Base-by-base conservation (phyloP, 2,888 invertebrate genomes). In the Taphrorychus bicolor region DNA sequence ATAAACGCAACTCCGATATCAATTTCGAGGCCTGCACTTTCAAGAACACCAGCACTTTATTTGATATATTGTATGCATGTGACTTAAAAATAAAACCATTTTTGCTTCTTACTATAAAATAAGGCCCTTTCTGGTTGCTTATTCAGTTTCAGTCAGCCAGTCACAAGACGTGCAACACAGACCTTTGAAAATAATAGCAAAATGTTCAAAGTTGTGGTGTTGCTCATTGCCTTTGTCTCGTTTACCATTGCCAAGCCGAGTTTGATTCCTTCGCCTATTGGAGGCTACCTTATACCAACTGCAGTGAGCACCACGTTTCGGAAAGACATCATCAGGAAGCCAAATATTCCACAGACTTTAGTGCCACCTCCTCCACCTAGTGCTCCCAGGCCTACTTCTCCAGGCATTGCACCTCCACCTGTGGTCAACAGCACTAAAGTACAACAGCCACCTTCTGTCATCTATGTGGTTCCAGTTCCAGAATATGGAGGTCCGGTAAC, bases 191-290 rank as follows among this genome's bases (percentile, higher is more conserved):
- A 2, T 42, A 11, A 19, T 17, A 40, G n/a, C 71, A 76, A 75
- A 69, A 77, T 77, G 77, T 77, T 76, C 72, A 76, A 76, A 72
- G 73, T 77, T 73, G 76, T 77, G 75, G 76, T 77, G 73, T 76
- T 88, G 81, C 86, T 22, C 9, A 5, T 86, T 82, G 86, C 86
- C 82, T 82, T 88, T 71, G 82, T 85, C 78, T 84, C 87, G 71
- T 83, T 87, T 78, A 87, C 85, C 67, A 84, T 84, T 77, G 87
- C 87, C 76, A 82, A 71, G 75, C 82, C 65, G 7, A 16, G 19
- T 48, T 17, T 23, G n/a, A 7, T 9, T 32, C 54, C 54, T 4
- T 16, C 19, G 5, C 61, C 82, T 70, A 77, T 78, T 14, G 21
- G 40, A 11, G 16, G 23, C 3, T 16, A 18, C 9, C 3, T 58